Conservation (phyloP, 2,888 invertebrate species). For the Diplazon laetatorius region DNA sequence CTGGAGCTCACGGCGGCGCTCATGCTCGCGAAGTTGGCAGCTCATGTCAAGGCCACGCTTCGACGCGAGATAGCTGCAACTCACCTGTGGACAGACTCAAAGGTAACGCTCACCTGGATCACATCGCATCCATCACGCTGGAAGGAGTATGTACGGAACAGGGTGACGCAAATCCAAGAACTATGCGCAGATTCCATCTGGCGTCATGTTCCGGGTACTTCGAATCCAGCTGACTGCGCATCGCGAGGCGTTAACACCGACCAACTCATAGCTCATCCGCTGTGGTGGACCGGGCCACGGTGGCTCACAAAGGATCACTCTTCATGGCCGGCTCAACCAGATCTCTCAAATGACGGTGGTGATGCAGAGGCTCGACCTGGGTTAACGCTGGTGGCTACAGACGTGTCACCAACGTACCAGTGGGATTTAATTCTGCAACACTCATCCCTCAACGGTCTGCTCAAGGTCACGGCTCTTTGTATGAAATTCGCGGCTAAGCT, state of each 20-base stretch:
- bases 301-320: neutral
- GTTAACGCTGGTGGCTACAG: neutral
- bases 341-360: neutral
- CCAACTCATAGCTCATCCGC: constrained; percentile 24
- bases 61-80: neutral
- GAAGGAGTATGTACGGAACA: constrained; percentile 69
- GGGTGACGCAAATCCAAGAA: constrained; percentile 65
- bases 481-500: neutral
- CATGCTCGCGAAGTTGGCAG: constrained; percentile 49
- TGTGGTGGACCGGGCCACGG: constrained; percentile 37
- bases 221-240: constrained; percentile 56
- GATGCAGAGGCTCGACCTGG: constrained; percentile 13
- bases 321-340: constrained; percentile 20
- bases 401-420: neutral
- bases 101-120: constrained; percentile 59
- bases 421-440: constrained; percentile 3
- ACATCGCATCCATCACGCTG: constrained; percentile 61
- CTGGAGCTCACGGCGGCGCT: constrained; percentile 68
- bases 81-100: constrained; percentile 58
- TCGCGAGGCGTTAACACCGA: constrained; percentile 16
- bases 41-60: constrained; percentile 15
- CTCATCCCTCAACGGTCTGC: constrained; percentile 18
- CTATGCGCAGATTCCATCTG: constrained; percentile 36
- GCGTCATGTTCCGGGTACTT: constrained; percentile 23
- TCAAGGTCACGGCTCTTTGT: constrained; percentile 17